Evolutionary conservation across 2,113 vertebrate genomes (phyloP), one percentile per base, ranked within the genome.

Genomic region (Puffinus mauretanicus): DNA sequence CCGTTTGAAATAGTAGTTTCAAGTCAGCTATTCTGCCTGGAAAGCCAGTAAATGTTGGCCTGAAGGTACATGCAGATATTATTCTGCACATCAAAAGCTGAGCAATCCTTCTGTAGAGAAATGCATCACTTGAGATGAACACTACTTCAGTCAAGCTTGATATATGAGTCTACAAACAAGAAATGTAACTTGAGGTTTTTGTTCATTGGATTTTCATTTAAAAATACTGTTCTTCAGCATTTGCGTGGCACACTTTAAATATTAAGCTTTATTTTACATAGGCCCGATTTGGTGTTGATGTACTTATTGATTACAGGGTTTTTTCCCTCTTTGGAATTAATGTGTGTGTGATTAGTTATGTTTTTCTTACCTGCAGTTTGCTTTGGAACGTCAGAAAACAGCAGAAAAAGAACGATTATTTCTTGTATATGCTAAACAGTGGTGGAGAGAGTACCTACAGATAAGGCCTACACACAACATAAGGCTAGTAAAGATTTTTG

Each of bases 371-470:
- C 93, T 97, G 13, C 94, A 99, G 99, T 98, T 99, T 98, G 97
- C 99, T 54, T 97, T 99, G 96, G 99, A 99, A 96, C 98, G 97
- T 51, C 98, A 99, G 97, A 99, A 99, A 97, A 98, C 98, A 8
- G 98, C 99, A 77, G 99, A 99, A 97, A 99, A 98, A 96, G 99
- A 99, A 65, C 97, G 99, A 11, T 97, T 99, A 40, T 99, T 99
- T 97, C 97, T 99, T 83, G 98, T 99, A 16, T 99, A 99, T 96
- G 99, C 99, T 67, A 99, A 99, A 82, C 99, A 99, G 46, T 99
- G 99, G 99, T 99, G 99, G 99, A 99, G 99, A 95, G 99, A 99
- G 96, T 99, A 99, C 93, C 98, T 99, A 34, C 99, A 99, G 87
- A 99, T 99, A 58, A 98, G 99, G 46, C 98, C 98, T 10, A 99